phyloP scores from a whole-genome alignment of 2,888 invertebrate species.

The Nineta flava region DNA sequence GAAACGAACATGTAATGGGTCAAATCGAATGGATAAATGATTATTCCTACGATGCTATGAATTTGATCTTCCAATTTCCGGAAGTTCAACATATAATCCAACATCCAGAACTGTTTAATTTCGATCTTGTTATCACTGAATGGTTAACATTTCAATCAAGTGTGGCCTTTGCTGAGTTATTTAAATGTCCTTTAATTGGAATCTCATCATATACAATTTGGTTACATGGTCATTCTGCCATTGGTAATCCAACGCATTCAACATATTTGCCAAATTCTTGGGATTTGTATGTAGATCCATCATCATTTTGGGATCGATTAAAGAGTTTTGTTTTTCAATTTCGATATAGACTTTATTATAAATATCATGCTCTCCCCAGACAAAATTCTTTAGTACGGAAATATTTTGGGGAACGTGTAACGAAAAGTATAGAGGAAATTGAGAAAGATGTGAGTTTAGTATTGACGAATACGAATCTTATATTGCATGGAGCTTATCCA shows the following conservation, averaged over 20 bases:
- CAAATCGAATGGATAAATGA: neutral
- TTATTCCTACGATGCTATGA: conserved; percentile 9
- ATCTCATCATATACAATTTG: conserved; percentile 8
- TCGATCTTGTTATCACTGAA: conserved; percentile 20
- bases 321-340: neutral
- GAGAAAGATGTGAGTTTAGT: conserved; percentile 20
- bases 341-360: conserved; percentile 4
- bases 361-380: conserved; percentile 6
- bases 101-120: conserved; percentile 10
- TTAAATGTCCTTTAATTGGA: conserved; percentile 18
- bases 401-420: conserved; percentile 7
- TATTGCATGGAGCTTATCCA: conserved; percentile 23
- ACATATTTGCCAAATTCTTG: conserved; percentile 9
- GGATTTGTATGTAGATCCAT: neutral
- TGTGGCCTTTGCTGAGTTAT: conserved; percentile 15
- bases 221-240: conserved; percentile 2
- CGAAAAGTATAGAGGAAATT: conserved; percentile 10
- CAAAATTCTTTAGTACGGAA: conserved; percentile 9
- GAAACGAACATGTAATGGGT: neutral
- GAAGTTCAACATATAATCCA: conserved; percentile 8
- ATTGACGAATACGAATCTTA: conserved; percentile 24
- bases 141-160: conserved; percentile 8
- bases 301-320: neutral
- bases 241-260: conserved; percentile 15
- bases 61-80: conserved; percentile 8